Base-by-base conservation (phyloP, 2,888 invertebrate species). In the Chloroclystis v-ata region DNA sequence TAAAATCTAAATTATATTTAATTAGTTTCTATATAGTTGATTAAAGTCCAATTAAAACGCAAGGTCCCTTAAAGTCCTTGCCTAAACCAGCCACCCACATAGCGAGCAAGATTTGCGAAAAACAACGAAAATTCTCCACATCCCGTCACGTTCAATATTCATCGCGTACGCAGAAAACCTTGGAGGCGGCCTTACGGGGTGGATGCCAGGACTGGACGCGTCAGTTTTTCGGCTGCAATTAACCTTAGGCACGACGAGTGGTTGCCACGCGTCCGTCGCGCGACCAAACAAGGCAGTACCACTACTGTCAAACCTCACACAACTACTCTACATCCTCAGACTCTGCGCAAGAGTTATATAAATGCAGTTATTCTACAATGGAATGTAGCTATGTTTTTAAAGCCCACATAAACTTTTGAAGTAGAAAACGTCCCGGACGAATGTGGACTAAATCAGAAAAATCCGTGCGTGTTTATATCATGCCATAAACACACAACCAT, bases 261-360 rank as follows among this genome's bases (percentile, higher is more conserved):
- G 67, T 58, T 66, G 82, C 80, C 83, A 83, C 83, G 82, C 81
- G 82, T 69, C 67, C 47, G 65, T 59, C 79, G 74, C 73, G 73
- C 82, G 81, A 71, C 78, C 68, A 47, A 74, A 82, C 52, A 79
- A 63, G 79, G 80, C 29, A 14, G 14, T 1, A n/a, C n/a, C n/a
- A n/a, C n/a, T n/a, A n/a, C n/a, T n/a, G n/a, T n/a, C n/a, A n/a
- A n/a, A n/a, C n/a, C n/a, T n/a, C n/a, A n/a, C n/a, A n/a, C n/a
- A n/a, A n/a, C n/a, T n/a, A n/a, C n/a, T n/a, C n/a, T n/a, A n/a
- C n/a, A n/a, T n/a, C n/a, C n/a, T n/a, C n/a, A n/a, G n/a, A n/a
- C n/a, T n/a, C n/a, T n/a, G n/a, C n/a, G n/a, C n/a, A n/a, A n/a
- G n/a, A n/a, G n/a, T n/a, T n/a, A n/a, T n/a, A n/a, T n/a, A n/a